A percentile compares a stretch with the other conserved stretches of the same genome.
phyloP scores from a whole-genome alignment of 2,113 vertebrate genomes.

The Onychostruthus taczanowskii region DNA sequence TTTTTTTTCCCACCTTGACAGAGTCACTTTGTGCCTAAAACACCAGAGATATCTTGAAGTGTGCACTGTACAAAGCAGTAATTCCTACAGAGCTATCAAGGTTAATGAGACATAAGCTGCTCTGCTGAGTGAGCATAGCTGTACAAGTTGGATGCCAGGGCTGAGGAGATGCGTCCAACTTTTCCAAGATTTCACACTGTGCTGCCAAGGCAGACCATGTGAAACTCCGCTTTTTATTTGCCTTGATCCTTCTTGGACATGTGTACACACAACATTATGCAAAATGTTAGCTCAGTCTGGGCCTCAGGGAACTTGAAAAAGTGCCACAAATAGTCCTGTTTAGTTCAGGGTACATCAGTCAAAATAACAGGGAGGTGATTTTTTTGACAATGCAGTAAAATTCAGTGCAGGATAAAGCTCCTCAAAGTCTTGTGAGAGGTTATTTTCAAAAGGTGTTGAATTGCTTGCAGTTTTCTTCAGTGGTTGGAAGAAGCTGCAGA shows the following conservation, averaged over 20 bases:
- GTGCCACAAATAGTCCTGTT: not conserved
- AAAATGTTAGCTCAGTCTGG: not conserved
- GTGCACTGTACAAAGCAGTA: not conserved
- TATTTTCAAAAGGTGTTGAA: not conserved
- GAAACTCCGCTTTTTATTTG: not conserved
- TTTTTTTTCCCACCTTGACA: not conserved
- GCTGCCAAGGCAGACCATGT: not conserved
- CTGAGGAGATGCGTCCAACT: not conserved
- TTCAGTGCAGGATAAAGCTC: not conserved
- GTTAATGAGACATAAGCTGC: constrained; percentile 32
- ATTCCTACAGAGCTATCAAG: constrained; percentile 13
- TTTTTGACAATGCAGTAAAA: not conserved
- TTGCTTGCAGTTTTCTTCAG: not conserved
- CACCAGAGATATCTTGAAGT: not conserved
- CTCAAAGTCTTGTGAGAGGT: not conserved
- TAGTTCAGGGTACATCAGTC: not conserved
- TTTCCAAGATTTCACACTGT: not conserved
- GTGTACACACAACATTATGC: accelerated
- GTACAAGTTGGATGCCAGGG: not conserved
- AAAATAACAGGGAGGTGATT: not conserved
- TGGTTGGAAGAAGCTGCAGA: not conserved
- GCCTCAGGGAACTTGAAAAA: not conserved
- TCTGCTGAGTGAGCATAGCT: not conserved
- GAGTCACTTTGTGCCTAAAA: not conserved
- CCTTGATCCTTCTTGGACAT: not conserved